Conservation (phyloP, 2,888 invertebrate species). For the Trissolcus brochymenae region DNA sequence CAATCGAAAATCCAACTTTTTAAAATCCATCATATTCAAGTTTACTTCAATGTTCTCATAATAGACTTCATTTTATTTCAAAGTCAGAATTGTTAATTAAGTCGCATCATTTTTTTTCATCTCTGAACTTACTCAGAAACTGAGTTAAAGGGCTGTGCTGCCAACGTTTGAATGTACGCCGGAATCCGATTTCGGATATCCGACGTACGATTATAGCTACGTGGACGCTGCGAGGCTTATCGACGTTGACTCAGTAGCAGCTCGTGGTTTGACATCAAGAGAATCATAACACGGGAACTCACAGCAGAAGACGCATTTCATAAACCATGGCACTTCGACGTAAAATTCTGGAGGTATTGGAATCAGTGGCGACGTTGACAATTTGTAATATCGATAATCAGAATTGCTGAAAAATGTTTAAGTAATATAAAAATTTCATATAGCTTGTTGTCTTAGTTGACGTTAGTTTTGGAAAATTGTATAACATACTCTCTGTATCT, state of each 20-base stretch:
- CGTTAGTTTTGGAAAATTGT: neutral
- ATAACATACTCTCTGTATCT: conserved; percentile 87
- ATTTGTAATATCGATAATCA: conserved; percentile 91
- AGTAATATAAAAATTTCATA: neutral
- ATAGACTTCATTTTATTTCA: too few relatives aligned
- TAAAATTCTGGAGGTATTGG: conserved; percentile 92
- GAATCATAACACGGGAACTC: conserved; percentile 93
- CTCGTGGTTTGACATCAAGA: conserved; percentile 81
- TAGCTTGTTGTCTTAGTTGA: neutral
- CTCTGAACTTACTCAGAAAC: neutral
- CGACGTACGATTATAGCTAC: conserved; percentile 82
- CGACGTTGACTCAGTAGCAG: conserved; percentile 84
- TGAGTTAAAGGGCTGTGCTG: conserved; percentile 65
- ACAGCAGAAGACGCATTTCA: conserved; percentile 91
- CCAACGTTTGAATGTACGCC: conserved; percentile 64
- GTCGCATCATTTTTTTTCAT: neutral
- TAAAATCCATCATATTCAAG: too few relatives aligned
- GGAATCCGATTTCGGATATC: conserved; percentile 66
- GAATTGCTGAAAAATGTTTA: conserved; percentile 81
- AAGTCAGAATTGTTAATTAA: too few relatives aligned
- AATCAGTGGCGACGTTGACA: conserved; percentile 91
- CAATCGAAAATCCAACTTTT: too few relatives aligned
- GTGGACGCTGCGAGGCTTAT: conserved; percentile 84
- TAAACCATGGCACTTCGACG: conserved; percentile 88
- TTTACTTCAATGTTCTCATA: too few relatives aligned